Evolutionary conservation across 2,888 invertebrate species (phyloP), one percentile per base, ranked within the genome.

Genomic region (Lepetodrilus schrolli): DNA sequence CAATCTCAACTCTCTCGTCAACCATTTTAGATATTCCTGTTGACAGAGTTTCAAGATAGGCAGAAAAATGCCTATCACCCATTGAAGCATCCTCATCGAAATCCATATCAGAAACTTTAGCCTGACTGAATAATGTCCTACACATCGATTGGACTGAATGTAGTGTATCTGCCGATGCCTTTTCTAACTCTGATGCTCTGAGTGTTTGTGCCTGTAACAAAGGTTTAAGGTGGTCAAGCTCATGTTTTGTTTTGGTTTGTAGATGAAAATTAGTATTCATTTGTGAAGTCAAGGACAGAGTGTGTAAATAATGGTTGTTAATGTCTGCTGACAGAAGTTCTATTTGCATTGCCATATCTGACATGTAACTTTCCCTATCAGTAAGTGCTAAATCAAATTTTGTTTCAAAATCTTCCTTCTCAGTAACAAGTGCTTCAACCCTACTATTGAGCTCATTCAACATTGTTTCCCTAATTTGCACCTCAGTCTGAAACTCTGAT

Each of bases 141-240:
- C 58, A 13, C 10, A 58, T 10, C 17, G 2, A 17, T 17, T 58
- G 30, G n/a, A 58, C 30, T 30, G 30, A 30, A n/a, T 30, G 26
- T 10, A 58, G 47, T 23, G 47, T 37, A 34, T 66, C 66, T 37
- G 37, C 68, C 43, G 23, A 23, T 30, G 21, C 47, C 26, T n/a
- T 47, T 68, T 68, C 43, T 10, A 43, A 23, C 26, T 68, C 68
- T 26, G 26, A 47, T 23, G 36, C 7, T 36, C 17, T 17, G 10
- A 30, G 23, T 7, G 23, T 47, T 26, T 68, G 38, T 47, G 43
- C 68, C 68, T 68, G 68, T 43, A 68, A 68, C 5, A 68, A 47
- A 68, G 47, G 68, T 66, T 66, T 37, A 47, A 30, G 47, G 23
- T 47, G 26, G 47, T 47, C 38, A 68, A 38, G 8, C 68, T 58